These are phyloP conservation scores for Tautogolabrus adspersus DNA, from an alignment of 2,113 vertebrate species.

Conservation along the genomic window DNA sequence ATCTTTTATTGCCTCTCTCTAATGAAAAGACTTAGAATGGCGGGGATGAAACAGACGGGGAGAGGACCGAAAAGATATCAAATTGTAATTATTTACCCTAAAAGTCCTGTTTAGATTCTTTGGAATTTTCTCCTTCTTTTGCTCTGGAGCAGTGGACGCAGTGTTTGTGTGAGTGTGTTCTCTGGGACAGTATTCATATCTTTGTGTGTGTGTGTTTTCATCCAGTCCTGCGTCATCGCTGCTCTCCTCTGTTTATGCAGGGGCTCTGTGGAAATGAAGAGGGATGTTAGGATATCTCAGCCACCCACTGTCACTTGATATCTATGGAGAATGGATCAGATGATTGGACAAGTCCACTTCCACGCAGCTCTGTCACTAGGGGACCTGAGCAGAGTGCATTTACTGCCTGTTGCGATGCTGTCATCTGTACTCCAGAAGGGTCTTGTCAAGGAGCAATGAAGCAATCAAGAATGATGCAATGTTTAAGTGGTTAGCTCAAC, in stretches of 20 bases:
- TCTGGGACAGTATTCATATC: conserved; percentile 14
- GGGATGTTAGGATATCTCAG: conserved; percentile 48
- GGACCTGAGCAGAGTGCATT: conserved; percentile 21
- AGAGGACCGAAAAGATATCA: conserved; percentile 22
- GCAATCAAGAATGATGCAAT: conserved; percentile 10
- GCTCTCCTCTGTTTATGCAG: conserved; percentile 67
- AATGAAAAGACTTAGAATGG: conserved; percentile 16
- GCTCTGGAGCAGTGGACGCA: background rate
- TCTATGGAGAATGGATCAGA: conserved; percentile 63
- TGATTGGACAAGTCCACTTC: conserved; percentile 38
- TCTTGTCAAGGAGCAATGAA: conserved; percentile 5
- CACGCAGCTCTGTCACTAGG: background rate
- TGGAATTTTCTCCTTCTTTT: conserved; percentile 16
- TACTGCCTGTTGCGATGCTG: conserved; percentile 21
- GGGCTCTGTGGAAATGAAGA: conserved; percentile 42
- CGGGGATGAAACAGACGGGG: conserved; percentile 22
- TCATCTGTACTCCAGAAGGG: conserved; percentile 23
- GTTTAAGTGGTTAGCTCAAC: conserved; percentile 14
- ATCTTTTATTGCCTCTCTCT: conserved; percentile 49
- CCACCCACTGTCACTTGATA: conserved; percentile 62
- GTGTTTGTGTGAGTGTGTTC: conserved; percentile 32
- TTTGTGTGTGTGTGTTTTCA: conserved; percentile 46
- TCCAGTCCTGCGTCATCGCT: conserved; percentile 58
- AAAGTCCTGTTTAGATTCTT: conserved; percentile 27
- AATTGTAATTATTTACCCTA: conserved; percentile 58